Evolutionary conservation across 1,140 invertebrate species (phyloP), one percentile per base, ranked within the genome.

Genomic region (Trachelipus rathkii): DNA sequence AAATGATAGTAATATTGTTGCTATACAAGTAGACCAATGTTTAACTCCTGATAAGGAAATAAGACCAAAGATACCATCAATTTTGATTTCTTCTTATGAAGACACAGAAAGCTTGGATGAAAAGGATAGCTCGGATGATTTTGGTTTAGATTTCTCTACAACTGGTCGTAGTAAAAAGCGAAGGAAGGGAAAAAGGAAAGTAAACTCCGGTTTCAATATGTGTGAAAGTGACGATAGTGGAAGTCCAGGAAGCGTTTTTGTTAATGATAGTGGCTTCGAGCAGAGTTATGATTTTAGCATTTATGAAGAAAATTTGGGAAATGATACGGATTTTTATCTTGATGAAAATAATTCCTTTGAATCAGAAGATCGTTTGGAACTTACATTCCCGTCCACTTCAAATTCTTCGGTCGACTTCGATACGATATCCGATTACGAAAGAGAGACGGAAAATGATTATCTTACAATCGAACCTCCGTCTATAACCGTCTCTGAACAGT

Each of bases 401-500:
- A 4, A 13, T 60, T 60, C 50, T 19, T 8, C 50, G 19, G 8
- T 19, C 11, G 50, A 60, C 8, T 60, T 15, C 50, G 50, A 60
- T 15, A 60, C 19, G 11, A 19, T 60, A 60, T 60, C 50, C 50
- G 50, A 60, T 60, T 60, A 60, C 19, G 50, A 60, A 19, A 60
- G 19, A 15, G 50, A 60, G 3, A 60, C 50, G 50, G 50, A 60
- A 15, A 19, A 60, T 2, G 50, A 60, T 60, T 19, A 60, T 15
- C 50, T 60, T 19, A 19, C 50, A 15, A 19, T 60, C 11, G 11
- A 60, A 19, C 50, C 50, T 15, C 11, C 50, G 50, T 15, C 50
- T 19, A 60, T 60, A 15, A 60, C 50, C 50, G 50, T 60, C 8
- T 60, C 50, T 60, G 50, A 60, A 15, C 11, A 60, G 8, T 81